Percentiles rank a stretch among this genome's conserved stretches.
These are phyloP conservation scores for Apamea crenata DNA, from an alignment of 2,888 invertebrate species.

Conservation along the genomic window DNA sequence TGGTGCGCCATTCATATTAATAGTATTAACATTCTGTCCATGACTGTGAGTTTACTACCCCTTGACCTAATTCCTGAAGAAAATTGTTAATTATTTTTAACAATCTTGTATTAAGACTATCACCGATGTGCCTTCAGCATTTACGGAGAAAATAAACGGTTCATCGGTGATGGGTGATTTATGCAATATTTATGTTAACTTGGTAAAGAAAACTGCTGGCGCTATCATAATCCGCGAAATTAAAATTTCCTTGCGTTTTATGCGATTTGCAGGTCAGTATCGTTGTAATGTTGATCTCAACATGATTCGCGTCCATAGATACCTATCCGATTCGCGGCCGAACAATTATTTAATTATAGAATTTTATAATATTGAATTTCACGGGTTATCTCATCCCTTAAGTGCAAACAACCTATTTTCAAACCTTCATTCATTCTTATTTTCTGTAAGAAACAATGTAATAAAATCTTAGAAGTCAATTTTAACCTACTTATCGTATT, in stretches of 20 bases:
- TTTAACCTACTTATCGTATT: too few relatives aligned
- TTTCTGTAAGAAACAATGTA: not conserved
- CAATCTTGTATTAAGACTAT: not conserved
- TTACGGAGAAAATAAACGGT: not conserved
- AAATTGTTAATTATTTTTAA: not conserved
- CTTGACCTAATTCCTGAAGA: constrained; percentile 16
- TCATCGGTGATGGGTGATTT: not conserved
- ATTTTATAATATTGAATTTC: too few relatives aligned
- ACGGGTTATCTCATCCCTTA: too few relatives aligned
- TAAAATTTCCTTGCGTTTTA: too few relatives aligned
- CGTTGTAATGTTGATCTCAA: too few relatives aligned
- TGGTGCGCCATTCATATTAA: constrained; percentile 29
- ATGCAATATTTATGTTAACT: not conserved
- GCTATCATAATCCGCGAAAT: too few relatives aligned
- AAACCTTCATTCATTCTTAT: not conserved
- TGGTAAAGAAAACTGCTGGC: not conserved
- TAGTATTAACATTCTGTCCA: constrained; percentile 21
- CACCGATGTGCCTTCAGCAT: not conserved
- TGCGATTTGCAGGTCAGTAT: too few relatives aligned
- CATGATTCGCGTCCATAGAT: too few relatives aligned
- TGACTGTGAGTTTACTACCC: not conserved
- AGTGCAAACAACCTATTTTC: not conserved
- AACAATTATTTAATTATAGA: too few relatives aligned
- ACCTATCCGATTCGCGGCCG: too few relatives aligned
- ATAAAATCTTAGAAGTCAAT: too few relatives aligned